Percentiles rank a stretch among this genome's conserved stretches.
These are phyloP conservation scores for Clarias platycephalus DNA, from an alignment of 2,797 vertebrate species.

Conservation along the genomic window DNA sequence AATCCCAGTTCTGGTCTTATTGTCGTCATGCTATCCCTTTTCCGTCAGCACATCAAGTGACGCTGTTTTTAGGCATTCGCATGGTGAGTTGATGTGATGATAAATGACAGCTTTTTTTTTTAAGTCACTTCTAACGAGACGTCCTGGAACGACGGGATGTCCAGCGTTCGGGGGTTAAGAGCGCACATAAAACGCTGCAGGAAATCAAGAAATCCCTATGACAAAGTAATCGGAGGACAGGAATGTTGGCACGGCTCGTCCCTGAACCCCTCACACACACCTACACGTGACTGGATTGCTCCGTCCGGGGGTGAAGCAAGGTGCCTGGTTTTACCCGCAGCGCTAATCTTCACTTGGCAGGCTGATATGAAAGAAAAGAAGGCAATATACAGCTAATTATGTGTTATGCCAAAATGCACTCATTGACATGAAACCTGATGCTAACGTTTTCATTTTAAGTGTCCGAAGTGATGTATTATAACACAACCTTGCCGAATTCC, in stretches of 20 bases:
- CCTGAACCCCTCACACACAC: conserved; percentile 56
- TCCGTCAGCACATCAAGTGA: background rate
- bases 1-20: background rate
- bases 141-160: too few relatives aligned
- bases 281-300: conserved; percentile 58
- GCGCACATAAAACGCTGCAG: background rate
- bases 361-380: conserved; percentile 36
- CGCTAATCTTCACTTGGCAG: conserved; percentile 70
- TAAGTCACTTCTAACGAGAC: background rate
- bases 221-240: conserved; percentile 67
- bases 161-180: background rate
- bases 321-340: conserved; percentile 48
- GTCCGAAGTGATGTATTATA: background rate
- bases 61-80: background rate
- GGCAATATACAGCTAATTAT: conserved; percentile 29
- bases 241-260: conserved; percentile 70
- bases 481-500: background rate
- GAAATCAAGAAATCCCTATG: conserved; percentile 71
- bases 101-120: background rate
- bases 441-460: background rate
- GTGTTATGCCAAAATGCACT: background rate
- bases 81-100: background rate
- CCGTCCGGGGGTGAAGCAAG: conserved; percentile 35
- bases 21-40: background rate
- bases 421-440: conserved; percentile 1